Evolutionary conservation across 2,888 invertebrate genomes (phyloP).

Genomic region (Bellardia bayeri): DNA sequence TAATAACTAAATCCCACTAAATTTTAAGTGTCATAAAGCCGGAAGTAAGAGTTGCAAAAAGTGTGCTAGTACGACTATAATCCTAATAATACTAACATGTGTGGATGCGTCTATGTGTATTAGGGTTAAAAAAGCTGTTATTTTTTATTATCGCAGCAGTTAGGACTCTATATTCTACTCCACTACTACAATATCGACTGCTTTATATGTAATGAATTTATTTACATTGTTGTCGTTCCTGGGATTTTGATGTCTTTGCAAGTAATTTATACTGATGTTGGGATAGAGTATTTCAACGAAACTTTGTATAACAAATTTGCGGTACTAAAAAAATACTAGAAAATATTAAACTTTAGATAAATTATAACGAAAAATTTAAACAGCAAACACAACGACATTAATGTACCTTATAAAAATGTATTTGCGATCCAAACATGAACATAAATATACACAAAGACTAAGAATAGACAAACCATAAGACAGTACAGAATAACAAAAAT

Average conservation of each 20-base stretch:
- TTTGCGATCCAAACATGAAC: too few species aligned
- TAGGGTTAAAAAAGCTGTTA: background rate
- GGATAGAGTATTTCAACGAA: conserved; percentile 5
- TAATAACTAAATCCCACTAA: conserved; percentile 26
- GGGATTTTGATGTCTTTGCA: conserved; percentile 10
- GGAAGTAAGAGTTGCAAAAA: background rate
- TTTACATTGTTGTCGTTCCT: conserved; percentile 28
- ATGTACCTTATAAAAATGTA: too few species aligned
- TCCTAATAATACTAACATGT: background rate
- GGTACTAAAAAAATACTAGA: background rate
- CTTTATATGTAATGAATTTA: conserved; percentile 21
- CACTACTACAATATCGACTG: background rate
- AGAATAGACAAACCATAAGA: too few species aligned
- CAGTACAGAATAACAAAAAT: too few species aligned
- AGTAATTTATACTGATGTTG: conserved; percentile 22
- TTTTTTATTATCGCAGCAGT: background rate
- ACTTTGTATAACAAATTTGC: background rate
- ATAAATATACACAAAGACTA: too few species aligned
- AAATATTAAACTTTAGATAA: background rate
- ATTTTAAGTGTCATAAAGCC: conserved; percentile 33
- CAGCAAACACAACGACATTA: too few species aligned
- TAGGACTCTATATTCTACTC: conserved; percentile 6
- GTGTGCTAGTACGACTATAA: background rate
- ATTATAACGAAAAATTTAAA: too few species aligned
- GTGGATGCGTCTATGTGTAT: background rate